Evolutionary conservation across 2,888 invertebrate genomes (phyloP).

Genomic region (Physocephala rufipes): DNA sequence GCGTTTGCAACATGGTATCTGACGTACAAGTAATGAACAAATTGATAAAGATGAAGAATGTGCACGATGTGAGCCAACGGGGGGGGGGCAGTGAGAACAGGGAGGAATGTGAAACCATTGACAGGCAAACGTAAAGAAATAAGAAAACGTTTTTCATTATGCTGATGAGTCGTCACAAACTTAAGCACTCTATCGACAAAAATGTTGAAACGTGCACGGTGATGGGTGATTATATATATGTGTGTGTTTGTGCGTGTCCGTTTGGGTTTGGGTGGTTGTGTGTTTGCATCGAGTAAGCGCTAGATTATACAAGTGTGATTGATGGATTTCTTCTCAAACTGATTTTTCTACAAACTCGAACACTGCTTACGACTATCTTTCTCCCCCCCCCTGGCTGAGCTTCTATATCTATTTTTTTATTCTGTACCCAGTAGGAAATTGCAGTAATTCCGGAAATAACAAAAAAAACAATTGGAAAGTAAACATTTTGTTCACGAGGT

Average conservation of each 20-base stretch:
- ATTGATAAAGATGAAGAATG: neutral
- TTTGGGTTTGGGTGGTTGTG: neutral
- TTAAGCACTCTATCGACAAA: slow-evolving; percentile 40
- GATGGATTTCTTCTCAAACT: slow-evolving; percentile 7
- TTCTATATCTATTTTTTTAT: too few relatives aligned
- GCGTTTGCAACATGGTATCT: neutral
- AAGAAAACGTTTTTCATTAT: slow-evolving; percentile 35
- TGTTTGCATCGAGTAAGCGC: slow-evolving; percentile 8
- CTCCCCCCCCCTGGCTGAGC: too few relatives aligned
- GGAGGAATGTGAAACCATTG: neutral
- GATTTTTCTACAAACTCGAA: slow-evolving; percentile 16
- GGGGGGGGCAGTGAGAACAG: neutral
- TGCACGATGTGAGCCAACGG: neutral
- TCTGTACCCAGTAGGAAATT: too few relatives aligned
- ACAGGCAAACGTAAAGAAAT: neutral
- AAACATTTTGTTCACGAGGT: too few relatives aligned
- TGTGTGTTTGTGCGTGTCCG: slow-evolving; percentile 11
- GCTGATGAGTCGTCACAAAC: slow-evolving; percentile 39
- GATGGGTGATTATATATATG: neutral
- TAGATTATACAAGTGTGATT: neutral
- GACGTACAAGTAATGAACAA: too few relatives aligned
- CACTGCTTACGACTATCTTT: neutral
- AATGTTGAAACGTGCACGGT: slow-evolving; percentile 25
- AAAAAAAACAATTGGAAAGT: too few relatives aligned
- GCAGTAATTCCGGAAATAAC: too few relatives aligned